These are phyloP conservation scores for Ficedula albicollis DNA, from an alignment of 2,797 vertebrate species.

Conservation along the genomic window DNA sequence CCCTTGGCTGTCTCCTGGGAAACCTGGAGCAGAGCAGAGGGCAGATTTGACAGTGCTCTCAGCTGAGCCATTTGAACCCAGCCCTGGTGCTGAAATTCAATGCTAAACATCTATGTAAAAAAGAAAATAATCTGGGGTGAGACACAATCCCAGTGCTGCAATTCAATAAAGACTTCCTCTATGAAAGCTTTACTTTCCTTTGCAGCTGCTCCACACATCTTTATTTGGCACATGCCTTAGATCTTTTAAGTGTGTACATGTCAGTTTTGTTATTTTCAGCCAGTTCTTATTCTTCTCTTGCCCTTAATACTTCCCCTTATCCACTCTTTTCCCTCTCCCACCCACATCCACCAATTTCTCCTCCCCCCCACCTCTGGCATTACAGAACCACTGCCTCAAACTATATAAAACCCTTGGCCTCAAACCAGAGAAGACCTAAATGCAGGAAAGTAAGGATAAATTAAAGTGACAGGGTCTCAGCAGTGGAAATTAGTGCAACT, in stretches of 20 bases:
- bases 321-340: not conserved
- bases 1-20: not conserved
- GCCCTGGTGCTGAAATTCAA: not conserved
- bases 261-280: constrained; percentile 46
- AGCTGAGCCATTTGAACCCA: not conserved
- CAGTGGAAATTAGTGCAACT: constrained; percentile 88
- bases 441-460: constrained; percentile 81
- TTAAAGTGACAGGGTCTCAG: constrained; percentile 89
- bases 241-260: constrained; percentile 1
- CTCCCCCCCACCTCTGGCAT: constrained; percentile 52
- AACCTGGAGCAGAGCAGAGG: not conserved
- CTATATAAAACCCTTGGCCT: constrained; percentile 78
- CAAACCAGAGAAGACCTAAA: constrained; percentile 80
- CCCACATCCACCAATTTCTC: not conserved
- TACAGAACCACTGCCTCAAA: constrained; percentile 70
- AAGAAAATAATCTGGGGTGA: constrained; percentile 13
- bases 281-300: constrained; percentile 4
- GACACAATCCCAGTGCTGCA: not conserved
- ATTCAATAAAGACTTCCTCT: not conserved
- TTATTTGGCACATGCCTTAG: constrained; percentile 34
- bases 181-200: not conserved
- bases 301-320: not conserved
- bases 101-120: not conserved
- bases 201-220: not conserved
- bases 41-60: fast-evolving